These are phyloP conservation scores for Xenopus tropicalis DNA, from an alignment of 2,113 vertebrate genomes.

Conservation along the genomic window UCB_Xtro_10.0 CM004443.2:34179501-34180000, in stretches of 20 bases:
- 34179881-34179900: too few species aligned
- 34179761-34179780: background rate
- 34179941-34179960: too few species aligned
- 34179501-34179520: background rate
- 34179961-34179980: too few species aligned
- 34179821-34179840: constrained; percentile 4
- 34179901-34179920: too few species aligned
- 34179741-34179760: background rate
- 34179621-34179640: too few species aligned
- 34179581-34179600: constrained; percentile 3
- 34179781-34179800: constrained; percentile 10
- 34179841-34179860: constrained; percentile 6
- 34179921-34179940: too few species aligned
- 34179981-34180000: background rate
- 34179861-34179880: too few species aligned
- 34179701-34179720: background rate
- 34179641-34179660: background rate
- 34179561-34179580: background rate
- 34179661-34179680: background rate
- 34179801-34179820: constrained; percentile 9
- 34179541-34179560: background rate
- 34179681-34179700: background rate
- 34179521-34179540: background rate
- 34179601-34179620: background rate
- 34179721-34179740: too few species aligned